Base-by-base conservation (phyloP, 2,113 vertebrate species). In the Polyodon spathula region DNA sequence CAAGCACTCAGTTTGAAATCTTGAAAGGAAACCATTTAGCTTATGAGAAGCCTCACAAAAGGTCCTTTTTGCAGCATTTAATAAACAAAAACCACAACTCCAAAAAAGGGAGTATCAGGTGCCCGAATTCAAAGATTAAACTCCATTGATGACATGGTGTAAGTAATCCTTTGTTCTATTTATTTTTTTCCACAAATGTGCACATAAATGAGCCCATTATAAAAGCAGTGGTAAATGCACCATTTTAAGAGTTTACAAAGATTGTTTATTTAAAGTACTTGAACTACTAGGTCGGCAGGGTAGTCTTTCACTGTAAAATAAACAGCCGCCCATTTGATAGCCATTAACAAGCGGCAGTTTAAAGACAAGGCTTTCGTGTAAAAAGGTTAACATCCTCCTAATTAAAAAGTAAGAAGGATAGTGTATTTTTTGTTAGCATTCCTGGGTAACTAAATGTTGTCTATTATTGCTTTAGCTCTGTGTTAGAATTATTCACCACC, bases 251-350 rank as follows among this genome's bases (percentile, higher is more conserved):
- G 58, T 74, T 76, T 76, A 69, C 44, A 71, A 51, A 66, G 73
- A 66, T 63, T 69, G 54, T 71, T 81, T 78, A 66, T 79, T 79
- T 80, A 73, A 83, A 81, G 67, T 69, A 68, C 61, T 78, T 68
- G 59, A 73, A 69, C 27, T 62, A 63, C 2, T 11, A 66, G 38
- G 40, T 76, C 59, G 54, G 40, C 3, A 7, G 67, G 37, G 27
- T 60, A 69, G 68, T 27, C 41, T 70, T 76, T 67, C 54, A 66
- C 59, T 68, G 15, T 59, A 68, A 81, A 75, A 77, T 72, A 82
- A 84, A 73, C 66, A 79, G 58, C 56, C 43, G 17, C 68, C 57
- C 56, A 54, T 76, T 80, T 76, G 67, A 80, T 74, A 73, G 65
- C 54, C 51, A 40, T 75, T 61, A 72, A 40, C 38, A 41, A 6